phyloP scores from a whole-genome alignment of 2,113 vertebrate species.

The Hirundichthys speculiger region DNA sequence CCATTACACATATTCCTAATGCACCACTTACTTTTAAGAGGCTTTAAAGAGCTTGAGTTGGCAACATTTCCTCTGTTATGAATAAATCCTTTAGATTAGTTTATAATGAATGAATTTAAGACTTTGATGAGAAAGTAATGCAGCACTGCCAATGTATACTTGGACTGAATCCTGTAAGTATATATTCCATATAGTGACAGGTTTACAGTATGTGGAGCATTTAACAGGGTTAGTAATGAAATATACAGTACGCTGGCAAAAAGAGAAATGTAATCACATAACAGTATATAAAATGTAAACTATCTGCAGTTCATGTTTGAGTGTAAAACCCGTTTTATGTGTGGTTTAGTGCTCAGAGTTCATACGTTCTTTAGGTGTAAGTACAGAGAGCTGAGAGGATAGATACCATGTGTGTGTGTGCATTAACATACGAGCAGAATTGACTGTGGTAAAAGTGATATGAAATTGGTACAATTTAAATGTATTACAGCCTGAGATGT shows the following conservation, averaged over 20 bases:
- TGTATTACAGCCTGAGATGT: too few species aligned
- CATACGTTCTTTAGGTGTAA: too few species aligned
- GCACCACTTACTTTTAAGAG: slow-evolving; percentile 46
- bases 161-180: slow-evolving; percentile 43
- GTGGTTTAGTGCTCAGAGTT: too few species aligned
- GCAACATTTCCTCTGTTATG: slow-evolving; percentile 59
- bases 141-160: slow-evolving; percentile 47
- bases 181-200: slow-evolving; percentile 62
- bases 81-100: slow-evolving; percentile 64
- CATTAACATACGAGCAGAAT: too few species aligned
- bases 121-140: slow-evolving; percentile 43
- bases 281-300: neutral
- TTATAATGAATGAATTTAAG: slow-evolving; percentile 41
- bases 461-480: too few species aligned
- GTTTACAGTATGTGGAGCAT: slow-evolving; percentile 52
- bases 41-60: slow-evolving; percentile 42
- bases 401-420: too few species aligned
- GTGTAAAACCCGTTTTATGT: neutral
- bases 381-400: too few species aligned
- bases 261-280: slow-evolving; percentile 17
- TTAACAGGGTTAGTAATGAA: slow-evolving; percentile 36
- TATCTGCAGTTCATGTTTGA: neutral
- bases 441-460: too few species aligned
- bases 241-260: slow-evolving; percentile 16
- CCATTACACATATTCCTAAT: slow-evolving; percentile 26